Evolutionary conservation across 2,113 vertebrate species (phyloP).

Genomic region (Phalacrocorax carbo): DNA sequence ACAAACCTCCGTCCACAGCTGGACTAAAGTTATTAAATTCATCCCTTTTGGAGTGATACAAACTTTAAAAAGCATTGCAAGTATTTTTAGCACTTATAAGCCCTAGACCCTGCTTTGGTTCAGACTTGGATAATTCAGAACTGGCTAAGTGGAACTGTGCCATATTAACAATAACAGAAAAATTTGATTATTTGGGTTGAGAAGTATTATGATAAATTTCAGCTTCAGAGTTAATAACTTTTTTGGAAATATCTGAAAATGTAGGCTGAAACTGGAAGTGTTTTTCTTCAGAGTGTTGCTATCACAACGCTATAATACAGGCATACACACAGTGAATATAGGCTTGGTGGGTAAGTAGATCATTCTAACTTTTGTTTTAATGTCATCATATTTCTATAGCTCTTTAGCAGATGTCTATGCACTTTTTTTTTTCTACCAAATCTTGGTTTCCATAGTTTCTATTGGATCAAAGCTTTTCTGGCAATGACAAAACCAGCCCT

Average conservation of each 20-base stretch:
- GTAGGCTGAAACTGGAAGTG: background rate
- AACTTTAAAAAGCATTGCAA: background rate
- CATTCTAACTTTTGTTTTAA: slow-evolving; percentile 36
- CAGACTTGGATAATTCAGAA: background rate
- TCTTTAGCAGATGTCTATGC: slow-evolving; percentile 49
- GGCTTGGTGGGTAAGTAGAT: slow-evolving; percentile 8
- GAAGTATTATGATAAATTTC: slow-evolving; percentile 12
- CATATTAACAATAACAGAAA: background rate
- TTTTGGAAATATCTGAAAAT: background rate
- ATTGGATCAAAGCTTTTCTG: slow-evolving; percentile 36
- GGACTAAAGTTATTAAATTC: background rate
- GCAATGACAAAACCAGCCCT: slow-evolving; percentile 49
- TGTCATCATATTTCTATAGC: slow-evolving; percentile 35
- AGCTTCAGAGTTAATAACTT: background rate
- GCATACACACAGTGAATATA: background rate
- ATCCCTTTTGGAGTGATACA: background rate
- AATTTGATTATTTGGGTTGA: background rate
- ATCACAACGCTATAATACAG: slow-evolving; percentile 18
- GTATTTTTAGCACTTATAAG: background rate
- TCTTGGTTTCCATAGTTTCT: slow-evolving; percentile 50
- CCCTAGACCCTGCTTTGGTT: background rate
- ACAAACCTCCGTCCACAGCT: background rate
- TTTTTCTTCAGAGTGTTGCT: slow-evolving; percentile 28
- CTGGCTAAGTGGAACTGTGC: background rate
- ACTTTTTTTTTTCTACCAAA: background rate